phyloP scores from a whole-genome alignment of 2,797 vertebrate species.

The Parambassis ranga region DNA sequence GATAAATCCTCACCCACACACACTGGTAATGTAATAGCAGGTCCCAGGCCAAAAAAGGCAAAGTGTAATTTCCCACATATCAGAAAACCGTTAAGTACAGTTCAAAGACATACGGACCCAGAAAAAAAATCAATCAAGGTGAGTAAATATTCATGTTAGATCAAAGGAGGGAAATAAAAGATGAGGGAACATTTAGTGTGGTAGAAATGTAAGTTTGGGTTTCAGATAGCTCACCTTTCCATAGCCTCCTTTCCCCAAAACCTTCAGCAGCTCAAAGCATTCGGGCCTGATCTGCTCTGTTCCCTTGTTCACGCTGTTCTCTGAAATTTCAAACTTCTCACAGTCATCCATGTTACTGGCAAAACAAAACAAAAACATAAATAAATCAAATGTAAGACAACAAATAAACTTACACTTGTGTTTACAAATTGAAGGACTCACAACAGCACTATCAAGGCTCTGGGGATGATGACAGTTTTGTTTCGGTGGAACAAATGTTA shows the following conservation, averaged over 20 bases:
- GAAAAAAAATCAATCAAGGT: too few species aligned
- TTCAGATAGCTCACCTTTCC: constrained; percentile 86
- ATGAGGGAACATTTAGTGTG: neutral
- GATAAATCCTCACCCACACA: constrained; percentile 6
- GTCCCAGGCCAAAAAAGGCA: neutral
- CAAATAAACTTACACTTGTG: neutral
- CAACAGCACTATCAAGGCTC: neutral
- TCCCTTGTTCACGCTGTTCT: constrained; percentile 95
- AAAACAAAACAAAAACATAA: constrained; percentile 39
- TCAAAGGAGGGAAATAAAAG: neutral
- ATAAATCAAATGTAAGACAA: constrained; percentile 9
- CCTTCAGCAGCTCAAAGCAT: constrained; percentile 94
- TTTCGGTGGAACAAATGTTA: too few species aligned
- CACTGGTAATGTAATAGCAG: neutral
- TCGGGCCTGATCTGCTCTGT: constrained; percentile 95
- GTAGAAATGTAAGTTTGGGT: neutral
- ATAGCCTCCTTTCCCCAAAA: constrained; percentile 96
- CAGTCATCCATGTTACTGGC: constrained; percentile 93
- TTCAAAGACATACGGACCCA: neutral
- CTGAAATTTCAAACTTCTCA: constrained; percentile 97
- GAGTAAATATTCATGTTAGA: too few species aligned
- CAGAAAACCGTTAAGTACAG: neutral
- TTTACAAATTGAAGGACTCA: neutral
- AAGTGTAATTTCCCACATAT: neutral
- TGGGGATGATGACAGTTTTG: too few species aligned